Evolutionary conservation across 2,888 invertebrate species (phyloP), one percentile per base, ranked within the genome.

Genomic region (Cyrtodaria siliqua): DNA sequence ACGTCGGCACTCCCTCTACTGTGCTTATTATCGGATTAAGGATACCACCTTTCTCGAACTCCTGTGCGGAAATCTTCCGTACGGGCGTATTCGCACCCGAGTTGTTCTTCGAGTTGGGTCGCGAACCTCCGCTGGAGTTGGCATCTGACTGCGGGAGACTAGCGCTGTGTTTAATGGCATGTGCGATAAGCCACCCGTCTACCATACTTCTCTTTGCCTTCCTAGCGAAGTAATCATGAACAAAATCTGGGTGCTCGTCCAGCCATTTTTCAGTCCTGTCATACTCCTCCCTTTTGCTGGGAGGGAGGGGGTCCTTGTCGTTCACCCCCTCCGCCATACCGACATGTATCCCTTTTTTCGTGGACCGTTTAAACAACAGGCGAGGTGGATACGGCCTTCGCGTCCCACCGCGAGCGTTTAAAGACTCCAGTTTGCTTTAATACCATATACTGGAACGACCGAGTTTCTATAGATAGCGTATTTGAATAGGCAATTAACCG

Each of bases 161-260:
- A 8, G 82, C 81, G 81, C 91, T 64, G 89, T 90, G 90, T 49
- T 82, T 78, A 4, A 90, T 73, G 18, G 91, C 90, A 55, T 90
- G 92, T 1, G 87, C 76, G 83, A 97, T 96, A 89, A 98, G 94
- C 98, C 98, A 98, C 86, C 96, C 96, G 93, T 98, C 98, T 88
- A 98, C 97, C 92, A 97, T 96, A 92, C 97, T 97, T 86, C 97
- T 95, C 83, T 97, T 97, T 86, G 97, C 98, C 94, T 98, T 98
- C 94, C 98, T 97, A 94, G 84, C 93, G 91, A 98, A 98, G 94
- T 98, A 98, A 93, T 98, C 97, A 93, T 97, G 96, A 85, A 97
- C 96, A 93, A 98, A 98, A 93, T 97, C 97, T 87, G 97, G 97
- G 94, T 98, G 98, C 93, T 98, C 98, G 94, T 98, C 98, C 87